phyloP scores from a whole-genome alignment of 1,140 invertebrate species.

The Zaprionus kolodkinae region DNA sequence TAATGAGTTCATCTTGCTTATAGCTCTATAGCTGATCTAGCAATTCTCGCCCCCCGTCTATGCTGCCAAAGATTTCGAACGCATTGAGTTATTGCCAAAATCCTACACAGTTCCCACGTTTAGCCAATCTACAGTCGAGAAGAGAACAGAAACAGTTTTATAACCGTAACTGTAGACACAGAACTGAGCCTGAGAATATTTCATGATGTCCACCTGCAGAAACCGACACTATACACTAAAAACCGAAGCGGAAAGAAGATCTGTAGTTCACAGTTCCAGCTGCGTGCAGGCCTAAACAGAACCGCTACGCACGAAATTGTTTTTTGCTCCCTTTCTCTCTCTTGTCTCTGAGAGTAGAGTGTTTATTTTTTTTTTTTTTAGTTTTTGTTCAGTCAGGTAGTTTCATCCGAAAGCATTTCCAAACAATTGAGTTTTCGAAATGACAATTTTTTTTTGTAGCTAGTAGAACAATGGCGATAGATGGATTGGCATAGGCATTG shows the following conservation, averaged over 20 bases:
- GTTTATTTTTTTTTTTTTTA: conserved; percentile 20
- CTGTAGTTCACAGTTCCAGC: conserved; percentile 53
- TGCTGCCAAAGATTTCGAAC: conserved; percentile 16
- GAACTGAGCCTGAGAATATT: conserved; percentile 65
- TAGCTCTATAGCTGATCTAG: not conserved
- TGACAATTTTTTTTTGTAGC: conserved; percentile 64
- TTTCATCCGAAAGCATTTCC: conserved; percentile 57
- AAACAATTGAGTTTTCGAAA: conserved; percentile 76
- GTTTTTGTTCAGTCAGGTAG: conserved; percentile 45
- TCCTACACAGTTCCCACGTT: conserved; percentile 68
- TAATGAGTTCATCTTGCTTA: not conserved
- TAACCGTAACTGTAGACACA: conserved; percentile 66
- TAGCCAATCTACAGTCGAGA: conserved; percentile 39
- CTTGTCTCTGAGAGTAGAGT: conserved; percentile 13
- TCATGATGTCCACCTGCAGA: conserved; percentile 73
- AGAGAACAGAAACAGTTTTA: conserved; percentile 55
- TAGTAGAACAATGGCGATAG: conserved; percentile 67
- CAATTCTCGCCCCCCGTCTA: not conserved
- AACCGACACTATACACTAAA: conserved; percentile 37
- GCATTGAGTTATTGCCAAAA: conserved; percentile 48
- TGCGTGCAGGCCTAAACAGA: conserved; percentile 44
- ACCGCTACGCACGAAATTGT: conserved; percentile 58
- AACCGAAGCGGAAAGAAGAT: conserved; percentile 71
- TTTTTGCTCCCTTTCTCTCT: conserved; percentile 49
- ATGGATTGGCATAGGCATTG: conserved; percentile 41